phyloP scores from a whole-genome alignment of 2,888 invertebrate species.

The Agonopterix arenella region DNA sequence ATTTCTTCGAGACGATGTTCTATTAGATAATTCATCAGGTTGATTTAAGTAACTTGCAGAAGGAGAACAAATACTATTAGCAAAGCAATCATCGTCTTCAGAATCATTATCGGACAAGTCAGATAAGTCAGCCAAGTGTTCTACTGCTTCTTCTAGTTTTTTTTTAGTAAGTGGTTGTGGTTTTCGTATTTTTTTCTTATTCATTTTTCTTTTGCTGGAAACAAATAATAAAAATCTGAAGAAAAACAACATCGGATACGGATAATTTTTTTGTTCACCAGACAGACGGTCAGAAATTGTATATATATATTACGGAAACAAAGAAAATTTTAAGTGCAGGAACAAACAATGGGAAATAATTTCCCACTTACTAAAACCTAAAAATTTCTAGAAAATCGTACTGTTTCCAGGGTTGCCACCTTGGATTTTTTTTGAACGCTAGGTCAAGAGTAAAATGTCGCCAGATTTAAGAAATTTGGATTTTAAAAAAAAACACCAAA shows the following conservation, averaged over 20 bases:
- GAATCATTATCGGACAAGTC: constrained; percentile 6
- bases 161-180: constrained; percentile 5
- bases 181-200: constrained; percentile 3
- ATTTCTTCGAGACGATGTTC: constrained; percentile 11
- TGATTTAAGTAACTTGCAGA: constrained; percentile 10
- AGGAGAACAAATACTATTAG: constrained; percentile 12
- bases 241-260: neutral
- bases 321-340: constrained; percentile 6
- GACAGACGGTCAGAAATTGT: constrained; percentile 2
- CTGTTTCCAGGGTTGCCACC: neutral
- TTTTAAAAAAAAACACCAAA: neutral
- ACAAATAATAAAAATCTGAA: constrained; percentile 7
- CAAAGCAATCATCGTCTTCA: constrained; percentile 9
- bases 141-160: constrained; percentile 9
- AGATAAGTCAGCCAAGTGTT: constrained; percentile 9
- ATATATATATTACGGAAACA: constrained; percentile 3
- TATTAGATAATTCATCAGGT: constrained; percentile 7
- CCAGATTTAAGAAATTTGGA: neutral
- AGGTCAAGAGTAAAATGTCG: neutral
- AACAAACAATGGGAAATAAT: constrained; percentile 13
- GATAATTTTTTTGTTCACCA: constrained; percentile 1
- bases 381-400: constrained; percentile 7
- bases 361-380: constrained; percentile 12
- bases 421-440: neutral
- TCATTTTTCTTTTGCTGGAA: constrained; percentile 5